phyloP scores from a whole-genome alignment of 1,140 invertebrate species.

The Himalopsyche phryganea region DNA sequence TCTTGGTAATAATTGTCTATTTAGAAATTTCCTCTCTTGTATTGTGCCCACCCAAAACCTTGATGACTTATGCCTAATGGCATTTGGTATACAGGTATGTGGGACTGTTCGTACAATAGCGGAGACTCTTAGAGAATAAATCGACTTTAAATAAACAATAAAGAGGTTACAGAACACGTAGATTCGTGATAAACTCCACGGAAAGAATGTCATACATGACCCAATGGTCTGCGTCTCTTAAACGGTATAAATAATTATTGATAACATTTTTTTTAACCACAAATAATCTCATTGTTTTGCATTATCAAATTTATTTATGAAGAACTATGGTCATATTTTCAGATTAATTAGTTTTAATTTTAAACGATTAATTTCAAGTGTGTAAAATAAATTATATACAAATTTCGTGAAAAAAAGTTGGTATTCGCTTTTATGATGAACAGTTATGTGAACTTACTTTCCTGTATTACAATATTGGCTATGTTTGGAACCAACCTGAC shows the following conservation, averaged over 20 bases:
- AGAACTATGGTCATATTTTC: no score
- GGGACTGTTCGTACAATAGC: conserved; percentile 1
- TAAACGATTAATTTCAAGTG: no score
- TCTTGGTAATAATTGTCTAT: background rate
- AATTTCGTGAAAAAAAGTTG: no score
- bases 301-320: no score
- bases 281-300: no score
- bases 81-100: background rate
- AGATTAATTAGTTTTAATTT: no score
- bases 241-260: background rate
- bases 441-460: no score
- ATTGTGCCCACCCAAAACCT: background rate
- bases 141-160: conserved; percentile 13
- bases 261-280: background rate
- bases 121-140: conserved; percentile 5
- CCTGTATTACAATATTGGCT: no score
- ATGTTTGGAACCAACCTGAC: no score
- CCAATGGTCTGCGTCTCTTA: background rate
- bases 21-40: conserved; percentile 2
- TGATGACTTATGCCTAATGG: no score
- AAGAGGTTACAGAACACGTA: background rate
- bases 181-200: conserved; percentile 2
- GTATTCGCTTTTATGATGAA: no score
- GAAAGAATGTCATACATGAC: background rate
- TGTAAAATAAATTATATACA: no score